Evolutionary conservation across 2,797 vertebrate species (phyloP).

Genomic region (Syngnathus acus): DNA sequence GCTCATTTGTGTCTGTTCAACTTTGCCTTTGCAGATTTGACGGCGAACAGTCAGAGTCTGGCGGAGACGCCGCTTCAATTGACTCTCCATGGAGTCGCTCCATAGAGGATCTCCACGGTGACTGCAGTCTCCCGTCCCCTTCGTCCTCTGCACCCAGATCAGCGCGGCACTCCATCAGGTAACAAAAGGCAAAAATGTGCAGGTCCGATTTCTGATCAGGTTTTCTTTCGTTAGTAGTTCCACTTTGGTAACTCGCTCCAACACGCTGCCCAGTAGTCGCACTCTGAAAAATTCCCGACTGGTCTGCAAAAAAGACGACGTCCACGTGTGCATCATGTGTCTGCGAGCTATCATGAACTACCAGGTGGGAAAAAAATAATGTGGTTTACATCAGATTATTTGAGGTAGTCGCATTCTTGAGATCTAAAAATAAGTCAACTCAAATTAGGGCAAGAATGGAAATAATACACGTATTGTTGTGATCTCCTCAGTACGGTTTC

Average conservation of each 20-base stretch:
- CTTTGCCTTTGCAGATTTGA: conserved; percentile 74
- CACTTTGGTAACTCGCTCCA: conserved; percentile 74
- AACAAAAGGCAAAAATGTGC: not conserved
- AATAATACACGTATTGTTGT: not conserved
- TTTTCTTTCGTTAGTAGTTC: conserved; percentile 35
- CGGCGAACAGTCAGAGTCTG: conserved; percentile 80
- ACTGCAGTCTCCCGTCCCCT: conserved; percentile 85
- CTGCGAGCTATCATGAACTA: conserved; percentile 97
- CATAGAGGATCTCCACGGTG: conserved; percentile 91
- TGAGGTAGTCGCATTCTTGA: not conserved
- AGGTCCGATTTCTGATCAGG: not conserved
- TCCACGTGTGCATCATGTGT: conserved; percentile 98
- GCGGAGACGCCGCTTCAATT: conserved; percentile 76
- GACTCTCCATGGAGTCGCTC: conserved; percentile 95
- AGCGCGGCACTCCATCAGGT: conserved; percentile 80
- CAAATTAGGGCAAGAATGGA: not conserved
- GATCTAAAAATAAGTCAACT: not conserved
- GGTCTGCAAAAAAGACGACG: conserved; percentile 94
- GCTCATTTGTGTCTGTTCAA: not conserved
- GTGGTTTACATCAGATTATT: not conserved
- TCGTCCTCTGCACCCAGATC: conserved; percentile 77
- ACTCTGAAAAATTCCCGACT: conserved; percentile 90
- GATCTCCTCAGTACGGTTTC: conserved; percentile 83
- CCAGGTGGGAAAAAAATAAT: conserved; percentile 69
- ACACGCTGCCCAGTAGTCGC: conserved; percentile 86